Evolutionary conservation across 2,888 invertebrate genomes (phyloP).

Genomic region (Iselma pallidipennis): DNA sequence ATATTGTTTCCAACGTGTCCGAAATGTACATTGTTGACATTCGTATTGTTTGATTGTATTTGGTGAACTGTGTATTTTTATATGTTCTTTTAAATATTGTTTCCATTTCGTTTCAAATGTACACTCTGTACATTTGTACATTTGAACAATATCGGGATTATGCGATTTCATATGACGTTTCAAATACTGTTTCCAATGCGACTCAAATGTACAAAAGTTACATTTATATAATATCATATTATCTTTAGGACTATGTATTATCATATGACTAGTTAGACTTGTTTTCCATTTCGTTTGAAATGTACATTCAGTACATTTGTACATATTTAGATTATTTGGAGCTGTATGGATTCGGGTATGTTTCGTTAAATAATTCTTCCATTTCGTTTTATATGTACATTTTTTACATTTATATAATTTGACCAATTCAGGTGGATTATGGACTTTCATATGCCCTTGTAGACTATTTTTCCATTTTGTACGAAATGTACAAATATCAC

Average conservation of each 20-base stretch:
- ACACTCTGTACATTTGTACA: conserved; percentile 31
- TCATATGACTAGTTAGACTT: conserved; percentile 32
- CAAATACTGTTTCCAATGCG: conserved; percentile 34
- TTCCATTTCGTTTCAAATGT: conserved; percentile 34
- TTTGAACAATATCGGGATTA: conserved; percentile 27
- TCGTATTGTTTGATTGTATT: conserved; percentile 32
- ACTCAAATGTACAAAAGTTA: conserved; percentile 31
- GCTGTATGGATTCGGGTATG: conserved; percentile 32
- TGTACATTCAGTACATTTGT: conserved; percentile 32
- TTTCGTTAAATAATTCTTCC: conserved; percentile 29
- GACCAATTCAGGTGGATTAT: conserved; percentile 32
- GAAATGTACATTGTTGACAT: conserved; percentile 33
- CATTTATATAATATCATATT: conserved; percentile 33
- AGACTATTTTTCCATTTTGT: conserved; percentile 36
- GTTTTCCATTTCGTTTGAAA: conserved; percentile 37
- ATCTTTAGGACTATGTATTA: conserved; percentile 28
- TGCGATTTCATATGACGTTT: conserved; percentile 21
- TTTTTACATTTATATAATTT: conserved; percentile 32
- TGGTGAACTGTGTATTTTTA: conserved; percentile 32
- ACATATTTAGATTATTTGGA: conserved; percentile 35
- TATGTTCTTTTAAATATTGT: conserved; percentile 35
- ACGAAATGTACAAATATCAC: conserved; percentile 28
- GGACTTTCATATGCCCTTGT: conserved; percentile 32
- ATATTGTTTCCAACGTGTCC: conserved; percentile 34
- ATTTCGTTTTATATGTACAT: conserved; percentile 35